Evolutionary conservation across 2,888 invertebrate genomes (phyloP).

Genomic region (Odontocolon sp.): DNA sequence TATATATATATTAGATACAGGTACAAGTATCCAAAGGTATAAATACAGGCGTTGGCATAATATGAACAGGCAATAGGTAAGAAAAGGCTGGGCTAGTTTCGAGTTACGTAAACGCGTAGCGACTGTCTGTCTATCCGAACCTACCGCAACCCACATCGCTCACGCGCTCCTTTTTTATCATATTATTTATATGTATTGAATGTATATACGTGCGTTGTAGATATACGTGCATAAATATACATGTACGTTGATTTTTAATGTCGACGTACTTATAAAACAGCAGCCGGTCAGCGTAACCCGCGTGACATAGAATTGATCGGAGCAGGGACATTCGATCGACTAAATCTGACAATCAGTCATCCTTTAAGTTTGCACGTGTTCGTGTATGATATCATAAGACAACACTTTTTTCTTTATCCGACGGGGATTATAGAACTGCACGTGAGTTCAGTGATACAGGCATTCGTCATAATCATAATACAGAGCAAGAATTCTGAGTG

Average conservation of each 20-base stretch:
- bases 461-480: constrained; percentile 20
- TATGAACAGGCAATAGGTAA: constrained; percentile 35
- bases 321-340: not conserved
- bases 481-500: constrained; percentile 7
- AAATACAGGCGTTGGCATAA: constrained; percentile 43
- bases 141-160: constrained; percentile 67
- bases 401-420: constrained; percentile 10
- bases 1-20: not conserved
- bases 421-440: not conserved
- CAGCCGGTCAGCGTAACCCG: not conserved
- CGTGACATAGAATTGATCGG: not conserved
- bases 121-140: constrained; percentile 58
- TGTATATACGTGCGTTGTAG: not conserved
- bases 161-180: constrained; percentile 37
- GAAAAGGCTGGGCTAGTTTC: constrained; percentile 19
- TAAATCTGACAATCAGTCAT: not conserved
- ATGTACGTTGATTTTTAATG: not conserved
- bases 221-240: no score
- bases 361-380: not conserved
- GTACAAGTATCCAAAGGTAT: not conserved
- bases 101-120: constrained; percentile 49
- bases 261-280: not conserved
- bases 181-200: constrained; percentile 37
- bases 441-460: not conserved
- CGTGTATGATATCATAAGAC: not conserved